These are phyloP conservation scores for Bos indicus DNA, from an alignment of 2,113 vertebrate species.

Conservation along the genomic window DNA sequence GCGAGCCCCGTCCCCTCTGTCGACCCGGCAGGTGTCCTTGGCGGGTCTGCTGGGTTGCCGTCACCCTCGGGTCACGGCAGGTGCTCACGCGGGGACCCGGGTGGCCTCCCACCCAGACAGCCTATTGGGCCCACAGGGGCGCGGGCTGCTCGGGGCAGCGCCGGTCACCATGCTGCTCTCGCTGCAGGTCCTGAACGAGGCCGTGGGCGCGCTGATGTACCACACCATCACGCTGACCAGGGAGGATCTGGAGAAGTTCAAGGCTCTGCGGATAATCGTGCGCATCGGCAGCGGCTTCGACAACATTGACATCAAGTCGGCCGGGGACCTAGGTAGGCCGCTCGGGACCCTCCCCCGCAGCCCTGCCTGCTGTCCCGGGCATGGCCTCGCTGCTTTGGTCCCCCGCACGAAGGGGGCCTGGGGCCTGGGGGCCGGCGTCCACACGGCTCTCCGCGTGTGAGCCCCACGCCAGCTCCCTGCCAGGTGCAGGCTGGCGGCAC, in stretches of 20 bases:
- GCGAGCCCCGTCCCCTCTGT: background rate
- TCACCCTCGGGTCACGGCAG: background rate
- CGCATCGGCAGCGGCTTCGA: conserved; percentile 98
- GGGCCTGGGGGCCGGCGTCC: background rate
- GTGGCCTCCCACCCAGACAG: background rate
- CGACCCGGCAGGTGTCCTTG: background rate
- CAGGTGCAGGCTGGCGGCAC: background rate
- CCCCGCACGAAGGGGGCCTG: fast-evolving
- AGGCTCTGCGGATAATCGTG: conserved; percentile 97
- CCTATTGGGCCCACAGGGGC: background rate
- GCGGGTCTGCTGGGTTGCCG: fast-evolving
- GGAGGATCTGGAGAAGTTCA: conserved; percentile 99
- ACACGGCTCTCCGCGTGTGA: fast-evolving
- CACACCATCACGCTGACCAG: conserved; percentile 98
- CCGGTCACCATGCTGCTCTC: background rate
- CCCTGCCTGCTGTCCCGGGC: background rate
- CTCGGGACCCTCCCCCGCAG: background rate
- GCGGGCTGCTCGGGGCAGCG: background rate
- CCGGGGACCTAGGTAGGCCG: conserved; percentile 93
- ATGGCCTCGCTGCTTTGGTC: fast-evolving
- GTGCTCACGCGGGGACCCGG: fast-evolving
- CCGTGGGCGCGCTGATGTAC: conserved; percentile 98
- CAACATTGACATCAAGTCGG: conserved; percentile 99
- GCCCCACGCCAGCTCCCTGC: background rate
- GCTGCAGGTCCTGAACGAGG: conserved; percentile 95